Evolutionary conservation across 2,113 vertebrate species (phyloP), one percentile per base, ranked within the genome.

Genomic region (Climacteris rufus): DNA sequence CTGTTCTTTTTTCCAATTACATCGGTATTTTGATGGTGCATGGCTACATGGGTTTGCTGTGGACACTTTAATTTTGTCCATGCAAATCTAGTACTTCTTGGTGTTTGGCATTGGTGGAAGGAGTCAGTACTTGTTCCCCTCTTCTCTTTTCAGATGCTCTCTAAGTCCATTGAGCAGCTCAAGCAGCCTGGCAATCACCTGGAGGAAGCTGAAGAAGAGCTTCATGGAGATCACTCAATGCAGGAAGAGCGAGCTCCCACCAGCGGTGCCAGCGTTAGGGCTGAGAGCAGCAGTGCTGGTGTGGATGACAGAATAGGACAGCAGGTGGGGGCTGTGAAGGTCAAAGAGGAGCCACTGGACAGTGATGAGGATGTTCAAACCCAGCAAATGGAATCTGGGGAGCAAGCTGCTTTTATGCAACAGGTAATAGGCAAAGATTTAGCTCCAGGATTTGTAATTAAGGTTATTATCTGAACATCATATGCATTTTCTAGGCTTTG

Each of bases 101-200:
- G 7, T 25, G 16, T 71, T 66, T 59, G 76, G 28, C n/a, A 15
- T 47, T 30, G 20, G n/a, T 7, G n/a, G 60, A 85, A 37, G 33
- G 59, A 80, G 44, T 87, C 77, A n/a, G 4, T 57, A 65, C 30
- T 54, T 83, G 31, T 83, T 87, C 47, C 23, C 37, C 16, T n/a
- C 44, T 93, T 86, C 85, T 97, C 91, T 97, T 94, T 97, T 63
- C 98, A 99, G 99, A 98, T 99, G 98, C 98, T 99, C 81, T 99
- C 99, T 63, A 99, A 99, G 98, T 99, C 99, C 96, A 99, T 99
- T 52, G 99, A 99, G 98, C 99, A 99, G 98, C 98, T 99, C 93
- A 99, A 99, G 97, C 99, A 99, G 98, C 99, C 99, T 75, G 99
- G 94, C 91, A 97, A 97, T 92, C 99, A 99, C 97, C 98, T 99